phyloP scores from a whole-genome alignment of 1,140 invertebrate species.

The Calliphora vicina region DNA sequence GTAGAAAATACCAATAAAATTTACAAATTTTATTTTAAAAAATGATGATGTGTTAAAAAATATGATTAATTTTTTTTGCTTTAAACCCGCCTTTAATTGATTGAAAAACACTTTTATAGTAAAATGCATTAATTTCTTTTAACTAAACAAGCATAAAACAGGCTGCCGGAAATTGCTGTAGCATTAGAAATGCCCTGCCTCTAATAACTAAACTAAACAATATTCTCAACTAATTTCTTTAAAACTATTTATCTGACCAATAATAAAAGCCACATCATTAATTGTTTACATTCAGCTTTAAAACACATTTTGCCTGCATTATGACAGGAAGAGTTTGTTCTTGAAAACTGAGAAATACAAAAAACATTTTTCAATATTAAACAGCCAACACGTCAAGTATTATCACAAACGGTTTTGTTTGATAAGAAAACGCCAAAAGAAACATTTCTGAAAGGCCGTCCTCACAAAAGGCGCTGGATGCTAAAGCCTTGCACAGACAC shows the following conservation, averaged over 20 bases:
- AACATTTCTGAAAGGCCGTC: background rate
- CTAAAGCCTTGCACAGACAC: too few relatives aligned
- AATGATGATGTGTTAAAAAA: too few relatives aligned
- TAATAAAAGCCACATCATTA: background rate
- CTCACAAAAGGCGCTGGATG: too few relatives aligned
- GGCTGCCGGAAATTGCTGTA: conserved; percentile 32
- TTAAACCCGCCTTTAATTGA: too few relatives aligned
- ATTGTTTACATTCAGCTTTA: background rate
- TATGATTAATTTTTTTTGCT: too few relatives aligned
- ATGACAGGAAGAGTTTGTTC: background rate
- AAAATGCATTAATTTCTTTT: too few relatives aligned
- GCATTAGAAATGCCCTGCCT: background rate
- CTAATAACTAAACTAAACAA: too few relatives aligned
- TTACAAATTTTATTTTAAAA: too few relatives aligned
- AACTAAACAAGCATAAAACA: too few relatives aligned
- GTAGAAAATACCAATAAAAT: too few relatives aligned
- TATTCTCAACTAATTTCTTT: background rate
- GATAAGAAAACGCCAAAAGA: conserved; percentile 13
- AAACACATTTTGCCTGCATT: background rate
- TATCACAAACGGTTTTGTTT: conserved; percentile 33
- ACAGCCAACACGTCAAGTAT: conserved; percentile 26
- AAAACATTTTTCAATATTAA: background rate
- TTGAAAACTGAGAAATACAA: background rate
- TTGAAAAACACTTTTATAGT: too few relatives aligned
- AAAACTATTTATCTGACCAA: background rate